phyloP scores from a whole-genome alignment of 2,113 vertebrate species.

The Aegotheles bennettii region DNA sequence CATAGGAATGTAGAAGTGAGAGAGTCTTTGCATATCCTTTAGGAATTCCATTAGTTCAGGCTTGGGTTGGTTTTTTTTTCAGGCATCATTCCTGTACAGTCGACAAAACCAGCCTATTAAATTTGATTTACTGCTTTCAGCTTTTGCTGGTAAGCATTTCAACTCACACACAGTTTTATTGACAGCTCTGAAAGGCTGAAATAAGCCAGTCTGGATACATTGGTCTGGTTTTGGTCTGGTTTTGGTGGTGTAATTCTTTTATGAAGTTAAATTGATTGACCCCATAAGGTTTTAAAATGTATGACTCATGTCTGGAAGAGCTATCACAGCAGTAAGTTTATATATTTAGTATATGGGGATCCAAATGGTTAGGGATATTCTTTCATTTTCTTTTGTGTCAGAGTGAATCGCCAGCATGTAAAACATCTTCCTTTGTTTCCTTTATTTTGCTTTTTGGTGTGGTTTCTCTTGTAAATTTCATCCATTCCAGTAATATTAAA shows the following conservation, averaged over 20 bases:
- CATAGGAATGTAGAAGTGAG: background rate
- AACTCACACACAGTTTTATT: slow-evolving; percentile 1
- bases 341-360: background rate
- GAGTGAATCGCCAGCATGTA: slow-evolving; percentile 7
- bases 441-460: background rate
- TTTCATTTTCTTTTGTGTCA: slow-evolving; percentile 38
- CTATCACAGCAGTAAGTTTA: slow-evolving; percentile 2
- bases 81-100: slow-evolving; percentile 3
- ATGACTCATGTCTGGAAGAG: slow-evolving; percentile 60
- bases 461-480: background rate
- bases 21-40: background rate
- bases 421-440: background rate
- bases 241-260: slow-evolving; percentile 46
- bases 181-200: slow-evolving; percentile 35
- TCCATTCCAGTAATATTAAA: background rate
- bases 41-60: slow-evolving; percentile 23
- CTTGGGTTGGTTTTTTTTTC: background rate
- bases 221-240: slow-evolving; percentile 41
- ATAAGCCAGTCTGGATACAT: background rate
- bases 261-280: slow-evolving; percentile 21
- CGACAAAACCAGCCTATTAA: slow-evolving; percentile 9
- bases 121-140: slow-evolving; percentile 46
- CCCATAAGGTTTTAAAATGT: slow-evolving; percentile 37
- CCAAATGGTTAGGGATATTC: background rate
- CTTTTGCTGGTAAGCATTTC: slow-evolving; percentile 45